phyloP scores from a whole-genome alignment of 2,888 invertebrate species.

The Tupiocoris notatus region DNA sequence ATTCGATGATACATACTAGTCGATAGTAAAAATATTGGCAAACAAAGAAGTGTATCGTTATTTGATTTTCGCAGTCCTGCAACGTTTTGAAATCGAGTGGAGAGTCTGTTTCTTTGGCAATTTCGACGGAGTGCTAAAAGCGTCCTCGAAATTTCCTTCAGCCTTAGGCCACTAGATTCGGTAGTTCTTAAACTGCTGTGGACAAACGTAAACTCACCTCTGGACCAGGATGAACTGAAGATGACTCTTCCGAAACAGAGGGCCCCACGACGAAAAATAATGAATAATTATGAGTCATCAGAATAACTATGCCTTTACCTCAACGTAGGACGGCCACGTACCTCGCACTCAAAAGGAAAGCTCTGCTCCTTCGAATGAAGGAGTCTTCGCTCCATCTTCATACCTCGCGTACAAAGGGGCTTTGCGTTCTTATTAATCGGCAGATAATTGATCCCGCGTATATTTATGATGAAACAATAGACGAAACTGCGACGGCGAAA shows the following conservation, averaged over 20 bases:
- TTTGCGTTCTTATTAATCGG: constrained; percentile 35
- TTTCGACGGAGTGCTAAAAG: too few species aligned
- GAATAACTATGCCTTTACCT: constrained; percentile 21
- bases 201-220: background rate
- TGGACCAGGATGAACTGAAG: background rate
- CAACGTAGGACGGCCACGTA: background rate
- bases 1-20: too few species aligned
- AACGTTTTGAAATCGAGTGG: too few species aligned
- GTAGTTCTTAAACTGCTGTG: too few species aligned
- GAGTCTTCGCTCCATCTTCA: background rate
- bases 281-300: constrained; percentile 36
- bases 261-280: background rate
- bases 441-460: constrained; percentile 22
- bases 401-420: constrained; percentile 1
- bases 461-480: background rate
- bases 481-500: constrained; percentile 1
- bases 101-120: too few species aligned
- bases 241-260: background rate
- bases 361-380: background rate
- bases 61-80: too few species aligned
- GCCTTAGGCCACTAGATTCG: too few species aligned
- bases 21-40: too few species aligned
- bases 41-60: too few species aligned
- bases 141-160: too few species aligned
- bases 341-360: background rate